Evolutionary conservation across 2,888 invertebrate genomes (phyloP).

Genomic region (Balanococcus diminutus): DNA sequence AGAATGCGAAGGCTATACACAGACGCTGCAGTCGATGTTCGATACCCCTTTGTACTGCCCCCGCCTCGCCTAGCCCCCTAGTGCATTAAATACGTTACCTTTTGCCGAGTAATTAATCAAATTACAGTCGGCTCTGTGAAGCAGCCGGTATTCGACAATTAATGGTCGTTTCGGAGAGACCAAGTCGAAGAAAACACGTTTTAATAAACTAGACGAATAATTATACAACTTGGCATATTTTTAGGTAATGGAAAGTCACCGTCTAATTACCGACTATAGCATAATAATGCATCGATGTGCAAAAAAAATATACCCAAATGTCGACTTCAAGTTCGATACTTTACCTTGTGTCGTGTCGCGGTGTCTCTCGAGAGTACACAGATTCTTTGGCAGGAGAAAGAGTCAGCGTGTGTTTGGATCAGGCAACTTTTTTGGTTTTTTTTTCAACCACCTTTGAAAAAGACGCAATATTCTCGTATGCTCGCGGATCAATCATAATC

Average conservation of each 20-base stretch:
- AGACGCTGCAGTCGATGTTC: conserved; percentile 31
- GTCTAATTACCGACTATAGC: neutral
- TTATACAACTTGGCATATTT: conserved; percentile 15
- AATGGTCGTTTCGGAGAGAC: neutral
- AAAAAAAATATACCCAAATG: neutral
- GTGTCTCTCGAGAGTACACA: neutral
- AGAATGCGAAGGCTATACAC: conserved; percentile 45
- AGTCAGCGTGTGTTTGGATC: neutral
- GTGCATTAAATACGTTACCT: neutral
- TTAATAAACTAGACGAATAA: conserved; percentile 36
- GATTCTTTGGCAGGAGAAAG: neutral
- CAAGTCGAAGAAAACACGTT: neutral
- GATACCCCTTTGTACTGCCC: neutral
- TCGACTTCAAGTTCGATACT: neutral
- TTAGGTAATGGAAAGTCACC: conserved; percentile 11
- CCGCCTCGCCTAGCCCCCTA: neutral
- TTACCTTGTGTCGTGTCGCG: neutral
- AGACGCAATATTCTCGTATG: neutral
- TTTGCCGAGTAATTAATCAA: conserved; percentile 50
- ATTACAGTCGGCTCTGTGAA: conserved; percentile 44
- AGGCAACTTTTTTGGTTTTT: neutral
- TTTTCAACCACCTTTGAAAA: neutral
- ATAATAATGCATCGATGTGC: too few relatives aligned
- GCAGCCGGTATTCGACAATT: conserved; percentile 51
- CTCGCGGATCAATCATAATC: conserved; percentile 39